These are phyloP conservation scores for Pocillopora meandrina DNA, from an alignment of 92 coral and sea anemone species.

Conservation along the genomic window DNA sequence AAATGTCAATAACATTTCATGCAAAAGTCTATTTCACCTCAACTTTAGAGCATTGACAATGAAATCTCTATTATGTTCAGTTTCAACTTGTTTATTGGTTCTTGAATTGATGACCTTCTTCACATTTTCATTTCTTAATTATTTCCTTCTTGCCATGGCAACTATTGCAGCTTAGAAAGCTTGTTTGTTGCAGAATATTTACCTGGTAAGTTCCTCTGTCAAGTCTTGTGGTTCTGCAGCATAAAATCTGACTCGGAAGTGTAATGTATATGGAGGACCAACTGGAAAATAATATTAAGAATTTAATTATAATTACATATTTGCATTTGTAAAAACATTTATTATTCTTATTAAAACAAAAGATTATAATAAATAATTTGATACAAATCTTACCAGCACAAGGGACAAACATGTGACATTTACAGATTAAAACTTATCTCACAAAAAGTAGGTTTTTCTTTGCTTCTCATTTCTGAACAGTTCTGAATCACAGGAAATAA, in stretches of 20 bases:
- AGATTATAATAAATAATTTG: too few species aligned
- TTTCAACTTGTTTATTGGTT: too few species aligned
- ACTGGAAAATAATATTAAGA: slow-evolving; percentile 50
- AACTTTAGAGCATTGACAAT: background rate
- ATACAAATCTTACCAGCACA: too few species aligned
- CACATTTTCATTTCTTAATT: background rate
- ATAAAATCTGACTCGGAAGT: slow-evolving; percentile 97
- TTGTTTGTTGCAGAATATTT: background rate
- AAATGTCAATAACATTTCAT: background rate
- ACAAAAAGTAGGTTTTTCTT: too few species aligned
- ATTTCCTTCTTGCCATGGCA: background rate
- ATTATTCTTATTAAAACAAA: too few species aligned
- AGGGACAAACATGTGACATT: too few species aligned
- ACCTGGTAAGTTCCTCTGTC: slow-evolving; percentile 96
- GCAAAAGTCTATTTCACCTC: background rate
- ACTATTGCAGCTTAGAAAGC: background rate
- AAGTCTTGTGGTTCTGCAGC: slow-evolving; percentile 97
- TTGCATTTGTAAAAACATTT: too few species aligned
- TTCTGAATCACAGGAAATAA: too few species aligned
- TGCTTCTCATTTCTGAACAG: too few species aligned
- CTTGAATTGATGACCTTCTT: too few species aligned
- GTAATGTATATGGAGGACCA: slow-evolving; percentile 90
- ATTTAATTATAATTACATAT: background rate
- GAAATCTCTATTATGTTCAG: too few species aligned
- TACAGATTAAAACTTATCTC: too few species aligned